A percentile compares a stretch with the other conserved stretches of the same genome.
These are phyloP conservation scores for Psittacula cyanocephala DNA, from an alignment of 2,113 vertebrate species.

Conservation along the genomic window DNA sequence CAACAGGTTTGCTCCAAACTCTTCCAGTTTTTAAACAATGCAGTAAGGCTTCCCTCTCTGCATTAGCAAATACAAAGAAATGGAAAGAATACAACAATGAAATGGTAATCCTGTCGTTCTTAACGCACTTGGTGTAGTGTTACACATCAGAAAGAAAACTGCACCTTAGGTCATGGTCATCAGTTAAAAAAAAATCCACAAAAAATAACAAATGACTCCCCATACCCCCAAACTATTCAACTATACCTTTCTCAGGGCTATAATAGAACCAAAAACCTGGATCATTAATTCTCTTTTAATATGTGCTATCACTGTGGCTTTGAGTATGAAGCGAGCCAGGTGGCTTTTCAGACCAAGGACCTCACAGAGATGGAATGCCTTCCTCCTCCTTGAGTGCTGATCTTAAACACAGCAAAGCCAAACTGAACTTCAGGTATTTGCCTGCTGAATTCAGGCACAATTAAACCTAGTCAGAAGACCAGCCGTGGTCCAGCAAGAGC, in stretches of 20 bases:
- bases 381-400: not conserved
- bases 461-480: not conserved
- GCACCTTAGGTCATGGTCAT: not conserved
- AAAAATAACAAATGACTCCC: not conserved
- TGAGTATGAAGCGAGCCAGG: not conserved
- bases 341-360: not conserved
- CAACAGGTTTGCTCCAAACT: not conserved
- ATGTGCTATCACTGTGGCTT: not conserved
- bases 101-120: not conserved
- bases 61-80: not conserved
- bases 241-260: not conserved
- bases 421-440: not conserved
- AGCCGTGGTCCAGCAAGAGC: not conserved
- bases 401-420: not conserved
- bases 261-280: not conserved
- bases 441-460: not conserved
- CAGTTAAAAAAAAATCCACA: not conserved
- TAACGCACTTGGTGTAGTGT: not conserved
- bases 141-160: not conserved
- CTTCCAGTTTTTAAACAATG: slow-evolving; percentile 22
- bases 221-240: not conserved
- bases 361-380: not conserved
- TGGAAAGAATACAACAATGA: not conserved
- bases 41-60: not conserved
- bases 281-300: not conserved